Percentiles rank a stretch among this genome's conserved stretches.
phyloP scores from a whole-genome alignment of 2,797 vertebrate genomes.

The Channallabes apus region DNA sequence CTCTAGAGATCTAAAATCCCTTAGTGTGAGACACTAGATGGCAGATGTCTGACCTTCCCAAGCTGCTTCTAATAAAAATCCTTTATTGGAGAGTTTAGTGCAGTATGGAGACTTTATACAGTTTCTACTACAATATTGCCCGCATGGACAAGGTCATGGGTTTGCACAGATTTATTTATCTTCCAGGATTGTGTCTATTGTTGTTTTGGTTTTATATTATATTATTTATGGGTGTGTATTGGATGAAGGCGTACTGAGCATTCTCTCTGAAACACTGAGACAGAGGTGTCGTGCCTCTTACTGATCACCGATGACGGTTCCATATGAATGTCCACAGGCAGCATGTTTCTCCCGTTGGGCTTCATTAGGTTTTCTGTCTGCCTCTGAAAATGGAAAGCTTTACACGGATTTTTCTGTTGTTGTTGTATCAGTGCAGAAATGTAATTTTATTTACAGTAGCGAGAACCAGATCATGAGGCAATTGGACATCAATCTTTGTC shows the following conservation, averaged over 20 bases:
- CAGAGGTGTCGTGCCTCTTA: conserved; percentile 29
- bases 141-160: not conserved
- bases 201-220: not conserved
- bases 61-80: not conserved
- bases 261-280: conserved; percentile 26
- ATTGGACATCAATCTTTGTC: not conserved
- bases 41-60: conserved; percentile 28
- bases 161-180: conserved; percentile 38
- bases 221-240: conserved; percentile 39
- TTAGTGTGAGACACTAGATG: conserved; percentile 31
- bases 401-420: not conserved
- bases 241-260: conserved; percentile 16
- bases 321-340: conserved; percentile 34
- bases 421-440: not conserved
- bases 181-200: conserved; percentile 23
- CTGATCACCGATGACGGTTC: conserved; percentile 16
- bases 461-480: not conserved
- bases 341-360: conserved; percentile 31
- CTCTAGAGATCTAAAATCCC: conserved; percentile 8
- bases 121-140: not conserved
- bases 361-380: conserved; percentile 31
- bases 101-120: not conserved
- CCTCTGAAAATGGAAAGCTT: conserved; percentile 26
- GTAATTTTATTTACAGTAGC: not conserved
- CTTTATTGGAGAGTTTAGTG: not conserved